Percentiles rank a stretch among this genome's conserved stretches.
Conservation (phyloP, 2,888 invertebrate genomes). For the Stenodera caucasica region DNA sequence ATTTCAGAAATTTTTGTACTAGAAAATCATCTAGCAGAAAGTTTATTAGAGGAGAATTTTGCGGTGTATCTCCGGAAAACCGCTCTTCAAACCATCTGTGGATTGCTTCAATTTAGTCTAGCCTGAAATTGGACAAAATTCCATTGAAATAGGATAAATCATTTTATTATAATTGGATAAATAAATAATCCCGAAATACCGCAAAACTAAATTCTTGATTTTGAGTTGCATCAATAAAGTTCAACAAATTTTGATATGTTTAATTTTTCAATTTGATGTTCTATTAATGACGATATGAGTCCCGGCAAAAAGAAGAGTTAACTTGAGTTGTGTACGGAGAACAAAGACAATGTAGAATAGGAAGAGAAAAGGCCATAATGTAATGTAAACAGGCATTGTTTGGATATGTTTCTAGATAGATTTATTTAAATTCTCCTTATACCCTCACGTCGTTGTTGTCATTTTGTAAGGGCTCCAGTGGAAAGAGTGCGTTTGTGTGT, state of each 20-base stretch:
- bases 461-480: no score
- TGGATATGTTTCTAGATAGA: conserved; percentile 29
- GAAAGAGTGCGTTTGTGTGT: no score
- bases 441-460: no score
- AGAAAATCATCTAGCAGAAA: no score
- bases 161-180: neutral
- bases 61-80: neutral
- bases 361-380: conserved; percentile 34
- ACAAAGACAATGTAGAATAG: conserved; percentile 22
- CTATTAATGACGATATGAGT: neutral
- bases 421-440: conserved; percentile 22
- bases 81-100: neutral
- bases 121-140: neutral
- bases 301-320: neutral
- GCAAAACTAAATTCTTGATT: no score
- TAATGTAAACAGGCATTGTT: conserved; percentile 37
- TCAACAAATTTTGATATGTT: no score
- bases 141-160: neutral
- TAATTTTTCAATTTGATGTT: neutral
- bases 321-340: neutral
- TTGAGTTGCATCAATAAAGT: no score
- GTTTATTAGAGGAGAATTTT: neutral
- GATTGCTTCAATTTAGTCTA: neutral
- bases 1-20: no score
- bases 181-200: no score